These are phyloP conservation scores for Apoda limacodes DNA, from an alignment of 2,888 invertebrate species.

Conservation along the genomic window DNA sequence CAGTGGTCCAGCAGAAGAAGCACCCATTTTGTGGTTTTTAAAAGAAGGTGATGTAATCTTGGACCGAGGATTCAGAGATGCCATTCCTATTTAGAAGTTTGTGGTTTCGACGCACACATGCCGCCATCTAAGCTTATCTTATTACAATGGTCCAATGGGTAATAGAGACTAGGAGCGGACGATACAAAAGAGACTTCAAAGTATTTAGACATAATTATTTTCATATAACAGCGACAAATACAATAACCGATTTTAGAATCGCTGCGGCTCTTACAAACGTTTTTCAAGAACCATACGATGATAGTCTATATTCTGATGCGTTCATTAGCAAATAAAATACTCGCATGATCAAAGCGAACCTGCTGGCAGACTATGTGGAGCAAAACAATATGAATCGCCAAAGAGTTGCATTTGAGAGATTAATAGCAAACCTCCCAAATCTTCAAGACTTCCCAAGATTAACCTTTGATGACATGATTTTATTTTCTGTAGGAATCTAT, in stretches of 20 bases:
- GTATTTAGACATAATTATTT: slow-evolving; percentile 4
- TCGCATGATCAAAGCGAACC: slow-evolving; percentile 8
- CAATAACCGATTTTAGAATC: slow-evolving; percentile 10
- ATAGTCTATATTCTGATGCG: slow-evolving; percentile 9
- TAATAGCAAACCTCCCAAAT: slow-evolving; percentile 5
- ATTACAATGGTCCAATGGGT: neutral
- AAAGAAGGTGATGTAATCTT: slow-evolving; percentile 1
- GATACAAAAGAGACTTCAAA: neutral
- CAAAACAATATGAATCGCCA: slow-evolving; percentile 6
- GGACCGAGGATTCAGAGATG: slow-evolving; percentile 4
- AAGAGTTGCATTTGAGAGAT: slow-evolving; percentile 6
- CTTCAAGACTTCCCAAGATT: slow-evolving; percentile 10
- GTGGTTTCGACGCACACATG: neutral
- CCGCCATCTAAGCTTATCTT: neutral
- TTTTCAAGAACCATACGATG: slow-evolving; percentile 10
- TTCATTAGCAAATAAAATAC: slow-evolving; percentile 11
- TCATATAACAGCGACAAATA: slow-evolving; percentile 2
- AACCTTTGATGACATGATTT: slow-evolving; percentile 8
- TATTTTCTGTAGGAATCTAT: slow-evolving; percentile 10
- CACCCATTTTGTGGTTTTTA: neutral
- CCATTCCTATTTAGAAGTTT: neutral
- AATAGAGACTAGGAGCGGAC: neutral
- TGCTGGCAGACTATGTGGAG: slow-evolving; percentile 11
- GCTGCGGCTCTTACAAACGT: slow-evolving; percentile 13
- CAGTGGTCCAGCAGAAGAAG: neutral